phyloP scores from a whole-genome alignment of 2,888 invertebrate genomes.

The Pyralis farinalis region DNA sequence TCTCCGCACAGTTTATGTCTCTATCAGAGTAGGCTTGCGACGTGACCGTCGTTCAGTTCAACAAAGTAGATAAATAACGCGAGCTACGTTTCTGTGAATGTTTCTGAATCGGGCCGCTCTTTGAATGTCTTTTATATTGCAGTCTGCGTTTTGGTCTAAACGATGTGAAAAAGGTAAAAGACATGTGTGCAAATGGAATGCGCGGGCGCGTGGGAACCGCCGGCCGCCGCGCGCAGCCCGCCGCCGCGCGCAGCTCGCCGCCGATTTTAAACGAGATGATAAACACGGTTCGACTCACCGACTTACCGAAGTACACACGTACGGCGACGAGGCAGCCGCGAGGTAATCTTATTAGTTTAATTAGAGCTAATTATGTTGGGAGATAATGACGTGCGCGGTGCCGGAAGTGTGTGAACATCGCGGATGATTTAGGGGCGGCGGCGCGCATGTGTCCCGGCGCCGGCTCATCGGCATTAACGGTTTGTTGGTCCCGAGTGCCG shows the following conservation, averaged over 20 bases:
- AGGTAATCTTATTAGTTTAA: constrained; percentile 10
- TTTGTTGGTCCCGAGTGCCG: constrained; percentile 37
- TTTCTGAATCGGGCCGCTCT: too few species aligned
- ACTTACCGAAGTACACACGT: too few species aligned
- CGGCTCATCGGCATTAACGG: constrained; percentile 42
- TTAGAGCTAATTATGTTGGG: constrained; percentile 13
- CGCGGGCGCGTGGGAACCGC: constrained; percentile 30
- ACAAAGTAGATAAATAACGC: too few species aligned
- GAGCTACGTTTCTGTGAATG: too few species aligned
- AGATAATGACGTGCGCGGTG: constrained; percentile 19
- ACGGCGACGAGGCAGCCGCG: neutral
- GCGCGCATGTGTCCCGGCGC: constrained; percentile 20
- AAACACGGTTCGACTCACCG: too few species aligned
- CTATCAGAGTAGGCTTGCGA: too few species aligned
- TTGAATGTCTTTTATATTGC: too few species aligned
- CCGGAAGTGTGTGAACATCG: constrained; percentile 28
- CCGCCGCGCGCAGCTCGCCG: neutral
- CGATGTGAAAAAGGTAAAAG: constrained; percentile 20
- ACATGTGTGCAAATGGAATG: constrained; percentile 15
- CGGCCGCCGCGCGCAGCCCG: constrained; percentile 1
- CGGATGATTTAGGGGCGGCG: constrained; percentile 16
- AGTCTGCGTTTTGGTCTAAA: constrained; percentile 9
- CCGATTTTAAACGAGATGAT: too few species aligned
- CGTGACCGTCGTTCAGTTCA: too few species aligned
- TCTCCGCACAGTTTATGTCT: too few species aligned